Evolutionary conservation across 1,140 invertebrate genomes (phyloP).

Genomic region (Eriosoma lanigerum): DNA sequence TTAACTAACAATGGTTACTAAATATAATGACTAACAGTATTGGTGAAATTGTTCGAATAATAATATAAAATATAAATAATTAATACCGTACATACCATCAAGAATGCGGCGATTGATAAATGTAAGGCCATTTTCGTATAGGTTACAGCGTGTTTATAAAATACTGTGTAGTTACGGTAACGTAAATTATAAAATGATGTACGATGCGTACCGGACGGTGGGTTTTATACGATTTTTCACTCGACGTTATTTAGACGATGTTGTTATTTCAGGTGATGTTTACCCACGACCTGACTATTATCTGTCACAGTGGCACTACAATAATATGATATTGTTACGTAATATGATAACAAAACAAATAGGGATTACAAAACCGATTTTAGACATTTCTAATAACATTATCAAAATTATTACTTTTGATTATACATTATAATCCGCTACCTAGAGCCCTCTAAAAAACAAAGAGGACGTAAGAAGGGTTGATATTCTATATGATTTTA

Average conservation of each 20-base stretch:
- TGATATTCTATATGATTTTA: too few relatives aligned
- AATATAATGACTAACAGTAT: too few relatives aligned
- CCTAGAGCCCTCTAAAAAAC: too few relatives aligned
- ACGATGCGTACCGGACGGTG: background rate
- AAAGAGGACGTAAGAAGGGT: too few relatives aligned
- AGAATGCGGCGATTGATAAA: background rate
- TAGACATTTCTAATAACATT: too few relatives aligned
- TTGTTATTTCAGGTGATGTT: constrained; percentile 37
- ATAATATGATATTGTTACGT: background rate
- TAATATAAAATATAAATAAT: too few relatives aligned
- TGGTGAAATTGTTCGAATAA: too few relatives aligned
- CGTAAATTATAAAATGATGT: background rate
- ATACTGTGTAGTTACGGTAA: background rate
- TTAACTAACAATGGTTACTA: too few relatives aligned
- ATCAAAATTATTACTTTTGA: too few relatives aligned
- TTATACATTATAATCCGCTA: too few relatives aligned
- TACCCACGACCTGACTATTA: background rate
- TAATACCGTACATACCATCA: constrained; percentile 8
- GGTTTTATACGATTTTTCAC: constrained; percentile 24
- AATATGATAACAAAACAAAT: constrained; percentile 6
- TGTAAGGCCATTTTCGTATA: background rate
- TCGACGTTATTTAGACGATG: background rate
- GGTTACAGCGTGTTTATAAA: background rate
- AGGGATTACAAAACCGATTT: background rate
- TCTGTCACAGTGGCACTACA: background rate